A percentile compares a stretch with the other conserved stretches of the same genome.
These are phyloP conservation scores for Dastarcus helophoroides DNA, from an alignment of 2,888 invertebrate species.

Conservation along the genomic window DNA sequence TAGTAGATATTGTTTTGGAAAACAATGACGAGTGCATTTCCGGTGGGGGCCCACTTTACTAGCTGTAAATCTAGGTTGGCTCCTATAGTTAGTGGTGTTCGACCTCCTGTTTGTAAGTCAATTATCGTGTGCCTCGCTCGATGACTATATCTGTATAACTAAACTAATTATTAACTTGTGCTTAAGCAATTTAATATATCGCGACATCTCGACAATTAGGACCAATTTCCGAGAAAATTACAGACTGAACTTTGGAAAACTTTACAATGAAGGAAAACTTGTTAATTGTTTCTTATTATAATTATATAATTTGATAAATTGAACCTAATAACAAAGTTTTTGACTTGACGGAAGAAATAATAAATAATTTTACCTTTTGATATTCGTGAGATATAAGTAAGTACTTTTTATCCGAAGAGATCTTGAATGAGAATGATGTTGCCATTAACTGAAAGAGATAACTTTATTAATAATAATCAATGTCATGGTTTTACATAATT, in stretches of 20 bases:
- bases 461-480: conserved; percentile 9
- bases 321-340: not conserved
- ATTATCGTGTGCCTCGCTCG: conserved; percentile 61
- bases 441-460: conserved; percentile 28
- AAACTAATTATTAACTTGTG: conserved; percentile 1
- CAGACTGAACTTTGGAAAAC: no score
- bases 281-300: no score
- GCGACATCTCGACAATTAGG: no score
- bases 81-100: conserved; percentile 24
- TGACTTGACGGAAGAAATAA: not conserved
- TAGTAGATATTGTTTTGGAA: conserved; percentile 68
- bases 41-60: conserved; percentile 66
- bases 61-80: conserved; percentile 49
- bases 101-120: conserved; percentile 46
- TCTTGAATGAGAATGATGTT: conserved; percentile 36
- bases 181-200: conserved; percentile 1
- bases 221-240: no score
- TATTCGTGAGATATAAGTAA: conserved; percentile 50
- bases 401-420: conserved; percentile 55
- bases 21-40: conserved; percentile 61
- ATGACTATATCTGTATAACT: conserved; percentile 73
- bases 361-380: conserved; percentile 43
- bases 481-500: not conserved
- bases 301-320: not conserved
- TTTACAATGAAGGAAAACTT: no score